A percentile compares a stretch with the other conserved stretches of the same genome.
Conservation (phyloP, 2,797 vertebrate genomes). For the Anableps anableps region DNA sequence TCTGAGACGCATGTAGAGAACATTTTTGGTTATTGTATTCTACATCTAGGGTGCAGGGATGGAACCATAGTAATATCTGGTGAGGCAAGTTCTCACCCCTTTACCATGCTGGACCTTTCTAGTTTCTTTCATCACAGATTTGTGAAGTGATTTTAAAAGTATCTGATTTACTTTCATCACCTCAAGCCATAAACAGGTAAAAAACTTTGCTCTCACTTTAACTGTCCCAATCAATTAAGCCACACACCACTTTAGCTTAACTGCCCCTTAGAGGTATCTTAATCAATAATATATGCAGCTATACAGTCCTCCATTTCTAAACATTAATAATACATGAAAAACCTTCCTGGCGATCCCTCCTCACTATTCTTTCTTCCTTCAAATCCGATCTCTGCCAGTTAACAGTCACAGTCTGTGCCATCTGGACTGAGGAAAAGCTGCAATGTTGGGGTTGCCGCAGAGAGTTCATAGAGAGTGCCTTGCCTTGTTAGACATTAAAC, state of each 20-base stretch:
- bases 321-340: slow-evolving; percentile 77
- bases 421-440: slow-evolving; percentile 46
- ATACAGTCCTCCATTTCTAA: slow-evolving; percentile 75
- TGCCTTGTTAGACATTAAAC: slow-evolving; percentile 24
- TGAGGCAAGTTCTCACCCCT: neutral
- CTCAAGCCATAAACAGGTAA: slow-evolving; percentile 51
- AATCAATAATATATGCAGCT: slow-evolving; percentile 78
- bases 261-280: slow-evolving; percentile 59
- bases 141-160: slow-evolving; percentile 8
- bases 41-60: neutral
- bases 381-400: slow-evolving; percentile 46
- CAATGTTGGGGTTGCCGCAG: slow-evolving; percentile 6
- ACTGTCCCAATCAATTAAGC: slow-evolving; percentile 70
- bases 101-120: neutral
- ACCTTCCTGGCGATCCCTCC: slow-evolving; percentile 50
- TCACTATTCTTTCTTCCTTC: slow-evolving; percentile 51
- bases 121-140: neutral
- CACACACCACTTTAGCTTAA: slow-evolving; percentile 70
- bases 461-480: slow-evolving; percentile 54
- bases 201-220: slow-evolving; percentile 47
- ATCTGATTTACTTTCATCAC: slow-evolving; percentile 7
- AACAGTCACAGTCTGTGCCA: slow-evolving; percentile 56
- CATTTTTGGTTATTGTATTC: neutral
- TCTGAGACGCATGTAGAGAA: neutral
- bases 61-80: neutral